Conservation (phyloP, 2,888 invertebrate genomes). For the Amiota mariae region DNA sequence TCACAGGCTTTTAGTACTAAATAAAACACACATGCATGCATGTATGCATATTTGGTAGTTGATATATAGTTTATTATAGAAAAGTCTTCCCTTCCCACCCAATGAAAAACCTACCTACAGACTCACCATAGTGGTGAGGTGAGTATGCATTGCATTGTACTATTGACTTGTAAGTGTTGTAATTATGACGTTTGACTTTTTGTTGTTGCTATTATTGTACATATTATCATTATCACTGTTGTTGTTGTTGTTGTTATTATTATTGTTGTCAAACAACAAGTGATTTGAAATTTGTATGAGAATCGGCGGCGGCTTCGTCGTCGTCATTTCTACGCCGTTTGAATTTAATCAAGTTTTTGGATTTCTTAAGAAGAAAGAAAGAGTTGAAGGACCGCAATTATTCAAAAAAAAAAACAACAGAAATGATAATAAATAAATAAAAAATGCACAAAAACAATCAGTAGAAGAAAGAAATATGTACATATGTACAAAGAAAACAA, state of each 20-base stretch:
- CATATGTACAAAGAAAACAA: neutral
- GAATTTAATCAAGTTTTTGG: no score
- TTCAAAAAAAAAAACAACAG: neutral
- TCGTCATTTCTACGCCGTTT: no score
- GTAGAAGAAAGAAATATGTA: neutral
- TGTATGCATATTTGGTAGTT: neutral
- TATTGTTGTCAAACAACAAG: slow-evolving; percentile 16
- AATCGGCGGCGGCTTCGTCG: neutral
- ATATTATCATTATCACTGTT: slow-evolving; percentile 18
- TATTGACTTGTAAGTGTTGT: slow-evolving; percentile 11
- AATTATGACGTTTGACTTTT: slow-evolving; percentile 27
- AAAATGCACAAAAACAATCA: slow-evolving; percentile 1
- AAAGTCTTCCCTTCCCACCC: neutral
- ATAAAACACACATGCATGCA: neutral
- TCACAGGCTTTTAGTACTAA: slow-evolving; percentile 5
- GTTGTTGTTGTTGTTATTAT: neutral
- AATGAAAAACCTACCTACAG: neutral
- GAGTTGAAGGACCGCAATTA: neutral
- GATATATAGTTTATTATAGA: no score
- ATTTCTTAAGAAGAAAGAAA: neutral
- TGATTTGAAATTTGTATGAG: neutral
- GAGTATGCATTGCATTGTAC: neutral
- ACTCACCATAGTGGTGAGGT: neutral
- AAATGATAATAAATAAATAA: neutral
- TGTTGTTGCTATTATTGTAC: slow-evolving; percentile 4